Base-by-base conservation (phyloP, 2,888 invertebrate species). In the Digitonthophagus gazella region DNA sequence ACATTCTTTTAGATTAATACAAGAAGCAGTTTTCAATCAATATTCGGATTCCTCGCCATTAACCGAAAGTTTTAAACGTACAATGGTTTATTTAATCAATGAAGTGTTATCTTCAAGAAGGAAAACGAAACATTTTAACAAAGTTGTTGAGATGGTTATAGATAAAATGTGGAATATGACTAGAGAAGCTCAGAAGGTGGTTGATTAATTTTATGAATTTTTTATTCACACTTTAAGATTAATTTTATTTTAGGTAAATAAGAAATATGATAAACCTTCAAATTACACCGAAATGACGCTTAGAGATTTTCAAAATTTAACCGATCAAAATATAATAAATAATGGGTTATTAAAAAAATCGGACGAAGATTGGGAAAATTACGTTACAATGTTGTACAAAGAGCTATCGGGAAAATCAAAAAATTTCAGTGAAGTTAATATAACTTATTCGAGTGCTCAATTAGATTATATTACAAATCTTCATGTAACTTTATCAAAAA, bases 331-430 rank as follows among this genome's bases (percentile, higher is more conserved):
- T 67, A 83, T 89, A 0, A 84, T 83, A 71, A 80, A 81, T 18
- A 85, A 85, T 11, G 87, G 88, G 2, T 20, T 61, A n/a, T n/a
- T n/a, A n/a, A 79, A 83, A 2, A 83, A 83, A 2, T 82, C 85
- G 0, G 77, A 83, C 64, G 84, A 86, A 0, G 85, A 91, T 71
- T 93, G 92, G 91, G 83, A 85, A 67, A 85, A 85, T 54, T 93
- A 91, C 77, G 79, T 93, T 28, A 85, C 86, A 74, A 83, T 86
- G 63, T 77, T 93, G 8, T 90, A 91, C 75, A 82, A 83, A 64
- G 86, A 84, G 14, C 85, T 87, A 64, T 80, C 77, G 79, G 90
- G 70, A 85, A 89, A 28, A 71, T 15, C 0, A 82, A 82, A 73
- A 66, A 71, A 69, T 77, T 83, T 0, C 79, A 78, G 65, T n/a